A percentile compares a stretch with the other conserved stretches of the same genome.
These are phyloP conservation scores for Lethenteron camtschaticum DNA, from an alignment of 2,113 vertebrate species.

Conservation along the genomic window DNA sequence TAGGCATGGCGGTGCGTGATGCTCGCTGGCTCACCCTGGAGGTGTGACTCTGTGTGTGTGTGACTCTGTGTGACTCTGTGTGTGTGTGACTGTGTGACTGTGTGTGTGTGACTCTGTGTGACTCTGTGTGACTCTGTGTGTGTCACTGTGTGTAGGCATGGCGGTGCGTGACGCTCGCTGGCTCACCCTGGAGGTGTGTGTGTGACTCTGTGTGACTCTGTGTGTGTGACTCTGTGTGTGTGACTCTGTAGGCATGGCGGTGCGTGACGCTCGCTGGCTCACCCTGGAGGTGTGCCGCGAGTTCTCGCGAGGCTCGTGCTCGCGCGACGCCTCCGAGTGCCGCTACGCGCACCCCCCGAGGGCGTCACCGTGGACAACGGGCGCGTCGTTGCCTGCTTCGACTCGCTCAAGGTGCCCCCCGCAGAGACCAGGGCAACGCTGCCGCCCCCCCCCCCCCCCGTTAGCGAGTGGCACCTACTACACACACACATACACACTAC, in stretches of 20 bases:
- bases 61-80: no score
- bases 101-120: no score
- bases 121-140: no score
- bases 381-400: slow-evolving; percentile 1
- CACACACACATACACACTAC: no score
- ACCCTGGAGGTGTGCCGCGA: neutral
- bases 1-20: neutral
- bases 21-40: slow-evolving; percentile 3
- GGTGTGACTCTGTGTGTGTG: no score
- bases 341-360: slow-evolving; percentile 2
- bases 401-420: slow-evolving; percentile 3
- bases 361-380: neutral
- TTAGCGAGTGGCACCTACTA: no score
- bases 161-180: neutral
- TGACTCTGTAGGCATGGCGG: neutral
- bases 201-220: no score
- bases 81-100: no score
- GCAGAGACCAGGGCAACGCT: no score
- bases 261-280: neutral
- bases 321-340: neutral
- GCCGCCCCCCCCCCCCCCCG: no score
- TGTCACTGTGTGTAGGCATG: neutral
- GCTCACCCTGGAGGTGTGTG: neutral
- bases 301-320: neutral
- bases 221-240: neutral